phyloP scores from a whole-genome alignment of 1,140 invertebrate species.

The Zaprionus nigranus region DNA sequence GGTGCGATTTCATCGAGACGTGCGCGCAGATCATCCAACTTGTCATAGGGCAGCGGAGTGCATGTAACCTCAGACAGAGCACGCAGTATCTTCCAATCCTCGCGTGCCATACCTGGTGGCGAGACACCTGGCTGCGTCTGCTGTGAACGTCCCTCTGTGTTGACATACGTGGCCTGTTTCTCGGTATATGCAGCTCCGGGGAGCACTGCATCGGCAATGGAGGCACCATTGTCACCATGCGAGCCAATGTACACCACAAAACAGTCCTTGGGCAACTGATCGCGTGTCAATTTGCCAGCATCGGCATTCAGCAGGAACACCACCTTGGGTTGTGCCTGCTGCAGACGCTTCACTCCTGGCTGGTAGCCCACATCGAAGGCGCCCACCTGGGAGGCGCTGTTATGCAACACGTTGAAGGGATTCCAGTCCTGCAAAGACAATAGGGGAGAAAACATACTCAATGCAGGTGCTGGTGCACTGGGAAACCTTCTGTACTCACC shows the following conservation, averaged over 20 bases:
- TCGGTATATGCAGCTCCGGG: conserved; percentile 99
- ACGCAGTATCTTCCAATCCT: conserved; percentile 99
- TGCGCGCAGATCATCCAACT: conserved; percentile 91
- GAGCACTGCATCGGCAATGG: conserved; percentile 96
- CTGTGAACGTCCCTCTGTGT: conserved; percentile 98
- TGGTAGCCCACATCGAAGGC: conserved; percentile 98
- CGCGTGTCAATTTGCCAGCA: conserved; percentile 90
- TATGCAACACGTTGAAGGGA: conserved; percentile 96
- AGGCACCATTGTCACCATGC: conserved; percentile 97
- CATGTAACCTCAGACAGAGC: conserved; percentile 91
- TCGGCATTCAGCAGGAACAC: conserved; percentile 97
- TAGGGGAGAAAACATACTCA: background rate
- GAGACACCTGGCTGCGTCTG: conserved; percentile 95
- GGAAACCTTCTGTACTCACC: conserved; percentile 65
- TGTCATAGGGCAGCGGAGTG: conserved; percentile 94
- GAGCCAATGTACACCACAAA: conserved; percentile 98
- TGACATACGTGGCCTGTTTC: conserved; percentile 98
- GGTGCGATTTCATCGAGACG: conserved; percentile 95
- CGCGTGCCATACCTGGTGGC: conserved; percentile 96
- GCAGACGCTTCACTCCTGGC: conserved; percentile 90
- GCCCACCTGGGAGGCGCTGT: conserved; percentile 96
- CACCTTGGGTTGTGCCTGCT: conserved; percentile 90
- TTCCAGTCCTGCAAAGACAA: conserved; percentile 86
- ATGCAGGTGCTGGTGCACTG: background rate
- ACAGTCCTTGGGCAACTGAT: conserved; percentile 92